Conservation (phyloP, 2,888 invertebrate species). For the Epinotia ramella region DNA sequence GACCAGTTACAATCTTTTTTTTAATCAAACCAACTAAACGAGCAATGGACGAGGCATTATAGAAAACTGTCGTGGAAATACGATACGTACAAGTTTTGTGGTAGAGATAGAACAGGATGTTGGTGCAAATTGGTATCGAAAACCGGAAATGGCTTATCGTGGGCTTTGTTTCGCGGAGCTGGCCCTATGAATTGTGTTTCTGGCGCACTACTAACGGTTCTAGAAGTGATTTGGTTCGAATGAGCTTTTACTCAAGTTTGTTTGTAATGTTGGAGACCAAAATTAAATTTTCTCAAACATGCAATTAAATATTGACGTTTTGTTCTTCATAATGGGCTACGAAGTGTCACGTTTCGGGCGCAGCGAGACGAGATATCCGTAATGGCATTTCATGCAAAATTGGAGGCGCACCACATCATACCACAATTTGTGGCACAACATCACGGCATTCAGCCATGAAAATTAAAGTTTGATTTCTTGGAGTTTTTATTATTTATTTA, state of each 20-base stretch:
- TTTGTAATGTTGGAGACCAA: neutral
- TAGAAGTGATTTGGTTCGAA: neutral
- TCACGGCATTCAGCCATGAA: too few species aligned
- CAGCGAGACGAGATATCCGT: too few species aligned
- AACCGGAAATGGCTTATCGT: slow-evolving; percentile 50
- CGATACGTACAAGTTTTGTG: neutral
- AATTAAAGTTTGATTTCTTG: too few species aligned
- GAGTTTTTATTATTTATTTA: too few species aligned
- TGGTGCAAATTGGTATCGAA: slow-evolving; percentile 47
- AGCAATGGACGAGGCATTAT: slow-evolving; percentile 13
- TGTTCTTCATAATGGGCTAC: too few species aligned
- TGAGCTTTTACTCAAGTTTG: neutral
- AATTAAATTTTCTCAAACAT: too few species aligned
- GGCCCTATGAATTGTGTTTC: slow-evolving; percentile 38
- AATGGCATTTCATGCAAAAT: too few species aligned
- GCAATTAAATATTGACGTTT: too few species aligned
- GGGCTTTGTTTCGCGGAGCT: slow-evolving; percentile 32
- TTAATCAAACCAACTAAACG: neutral
- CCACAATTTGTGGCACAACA: too few species aligned
- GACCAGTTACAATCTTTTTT: neutral
- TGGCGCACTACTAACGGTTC: slow-evolving; percentile 17
- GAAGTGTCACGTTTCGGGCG: too few species aligned
- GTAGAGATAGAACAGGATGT: slow-evolving; percentile 39
- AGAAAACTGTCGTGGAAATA: slow-evolving; percentile 3
- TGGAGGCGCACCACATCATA: too few species aligned